phyloP scores from a whole-genome alignment of 64 coral and sea anemone genomes.

The Porites lutea region DNA sequence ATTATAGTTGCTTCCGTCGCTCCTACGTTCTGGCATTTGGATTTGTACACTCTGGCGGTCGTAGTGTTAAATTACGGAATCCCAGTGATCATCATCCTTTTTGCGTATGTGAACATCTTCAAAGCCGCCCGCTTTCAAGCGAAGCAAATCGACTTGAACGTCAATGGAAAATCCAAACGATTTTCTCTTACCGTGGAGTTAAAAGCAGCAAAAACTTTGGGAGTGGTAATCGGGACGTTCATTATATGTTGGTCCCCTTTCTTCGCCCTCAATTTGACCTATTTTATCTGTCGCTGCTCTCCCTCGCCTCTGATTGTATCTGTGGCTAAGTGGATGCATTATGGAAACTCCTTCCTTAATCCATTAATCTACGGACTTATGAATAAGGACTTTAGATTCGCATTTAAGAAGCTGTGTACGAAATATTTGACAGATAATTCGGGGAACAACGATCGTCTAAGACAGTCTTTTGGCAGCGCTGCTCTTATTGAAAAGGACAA shows the following conservation, averaged over 20 bases:
- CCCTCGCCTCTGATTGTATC: slow-evolving; percentile 75
- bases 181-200: slow-evolving; percentile 84
- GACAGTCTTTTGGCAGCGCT: not conserved
- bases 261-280: slow-evolving; percentile 80
- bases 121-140: slow-evolving; percentile 77
- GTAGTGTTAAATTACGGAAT: slow-evolving; percentile 74
- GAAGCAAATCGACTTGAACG: slow-evolving; percentile 77
- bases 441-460: not conserved
- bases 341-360: slow-evolving; percentile 82
- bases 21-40: slow-evolving; percentile 67
- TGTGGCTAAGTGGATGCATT: slow-evolving; percentile 86
- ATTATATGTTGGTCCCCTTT: slow-evolving; percentile 90
- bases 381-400: slow-evolving; percentile 88
- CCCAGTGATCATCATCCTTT: slow-evolving; percentile 70
- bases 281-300: slow-evolving; percentile 60
- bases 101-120: slow-evolving; percentile 88
- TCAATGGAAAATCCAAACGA: slow-evolving; percentile 66
- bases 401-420: slow-evolving; percentile 68
- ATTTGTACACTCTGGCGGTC: slow-evolving; percentile 61
- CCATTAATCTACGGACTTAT: slow-evolving; percentile 90
- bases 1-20: slow-evolving; percentile 67
- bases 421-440: slow-evolving; percentile 29
- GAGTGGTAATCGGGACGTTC: slow-evolving; percentile 89
- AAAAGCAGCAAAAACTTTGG: slow-evolving; percentile 88
- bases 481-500: not conserved